These are phyloP conservation scores for Vimba vimba DNA, from an alignment of 2,113 vertebrate species.

Conservation along the genomic window DNA sequence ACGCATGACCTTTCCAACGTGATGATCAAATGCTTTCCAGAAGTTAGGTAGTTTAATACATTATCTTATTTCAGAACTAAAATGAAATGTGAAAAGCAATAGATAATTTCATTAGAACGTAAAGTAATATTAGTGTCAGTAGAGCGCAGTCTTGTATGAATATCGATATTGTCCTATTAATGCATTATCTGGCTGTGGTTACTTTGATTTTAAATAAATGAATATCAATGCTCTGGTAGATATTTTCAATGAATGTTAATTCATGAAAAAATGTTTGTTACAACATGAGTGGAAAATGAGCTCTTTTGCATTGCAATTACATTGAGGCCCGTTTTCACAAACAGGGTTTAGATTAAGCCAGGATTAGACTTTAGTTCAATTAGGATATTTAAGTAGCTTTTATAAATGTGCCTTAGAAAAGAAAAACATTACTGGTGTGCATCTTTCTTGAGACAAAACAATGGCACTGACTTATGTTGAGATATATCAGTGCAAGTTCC, in stretches of 20 bases:
- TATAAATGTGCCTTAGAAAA: no score
- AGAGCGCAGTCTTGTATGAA: not conserved
- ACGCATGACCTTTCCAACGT: no score
- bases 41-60: not conserved
- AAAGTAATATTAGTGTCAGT: not conserved
- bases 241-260: not conserved
- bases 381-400: no score
- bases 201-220: not conserved
- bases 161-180: not conserved
- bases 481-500: no score
- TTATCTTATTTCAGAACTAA: not conserved
- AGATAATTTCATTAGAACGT: no score
- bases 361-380: no score
- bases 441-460: no score
- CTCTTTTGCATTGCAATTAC: no score
- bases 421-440: no score
- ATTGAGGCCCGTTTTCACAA: no score
- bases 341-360: no score
- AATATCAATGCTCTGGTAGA: not conserved
- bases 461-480: no score
- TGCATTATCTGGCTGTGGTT: not conserved
- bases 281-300: not conserved
- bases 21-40: not conserved
- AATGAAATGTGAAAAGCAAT: not conserved
- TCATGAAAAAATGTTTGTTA: not conserved